These are phyloP conservation scores for Budorcas taxicolor DNA, from an alignment of 2,113 vertebrate species.

Conservation along the genomic window DNA sequence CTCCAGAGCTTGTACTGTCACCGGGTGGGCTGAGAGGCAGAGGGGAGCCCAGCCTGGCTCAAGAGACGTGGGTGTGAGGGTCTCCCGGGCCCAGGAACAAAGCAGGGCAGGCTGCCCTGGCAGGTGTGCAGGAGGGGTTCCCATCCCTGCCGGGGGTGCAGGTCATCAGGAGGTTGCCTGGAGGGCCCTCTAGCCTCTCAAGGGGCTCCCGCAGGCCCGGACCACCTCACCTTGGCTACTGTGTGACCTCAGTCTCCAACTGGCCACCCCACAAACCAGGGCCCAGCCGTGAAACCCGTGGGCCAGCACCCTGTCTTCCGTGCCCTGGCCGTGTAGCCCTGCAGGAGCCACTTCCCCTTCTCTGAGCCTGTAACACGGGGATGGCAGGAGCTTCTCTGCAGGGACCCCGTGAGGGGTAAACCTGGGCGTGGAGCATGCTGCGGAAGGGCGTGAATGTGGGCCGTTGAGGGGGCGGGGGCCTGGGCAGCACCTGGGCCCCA, in stretches of 20 bases:
- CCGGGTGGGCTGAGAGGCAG: background rate
- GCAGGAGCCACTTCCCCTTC: background rate
- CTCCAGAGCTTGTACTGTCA: background rate
- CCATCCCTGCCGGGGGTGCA: rapidly evolving
- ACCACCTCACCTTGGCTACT: background rate
- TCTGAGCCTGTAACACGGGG: background rate
- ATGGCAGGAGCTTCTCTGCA: background rate
- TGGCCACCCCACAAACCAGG: background rate
- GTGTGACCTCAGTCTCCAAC: background rate
- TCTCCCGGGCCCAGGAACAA: rapidly evolving
- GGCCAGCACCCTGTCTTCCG: background rate
- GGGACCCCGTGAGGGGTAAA: rapidly evolving
- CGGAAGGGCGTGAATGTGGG: rapidly evolving
- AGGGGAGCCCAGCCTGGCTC: background rate
- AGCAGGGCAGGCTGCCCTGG: rapidly evolving
- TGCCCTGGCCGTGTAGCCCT: background rate
- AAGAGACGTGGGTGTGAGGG: background rate
- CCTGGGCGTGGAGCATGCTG: rapidly evolving
- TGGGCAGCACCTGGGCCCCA: too few species aligned
- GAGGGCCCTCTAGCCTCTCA: too few species aligned
- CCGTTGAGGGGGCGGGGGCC: rapidly evolving
- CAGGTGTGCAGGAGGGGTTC: background rate
- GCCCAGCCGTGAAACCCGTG: too few species aligned
- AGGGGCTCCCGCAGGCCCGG: background rate
- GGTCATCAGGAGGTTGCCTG: background rate